Evolutionary conservation across 2,797 vertebrate genomes (phyloP).

Genomic region (Danio jaintianensis): DNA sequence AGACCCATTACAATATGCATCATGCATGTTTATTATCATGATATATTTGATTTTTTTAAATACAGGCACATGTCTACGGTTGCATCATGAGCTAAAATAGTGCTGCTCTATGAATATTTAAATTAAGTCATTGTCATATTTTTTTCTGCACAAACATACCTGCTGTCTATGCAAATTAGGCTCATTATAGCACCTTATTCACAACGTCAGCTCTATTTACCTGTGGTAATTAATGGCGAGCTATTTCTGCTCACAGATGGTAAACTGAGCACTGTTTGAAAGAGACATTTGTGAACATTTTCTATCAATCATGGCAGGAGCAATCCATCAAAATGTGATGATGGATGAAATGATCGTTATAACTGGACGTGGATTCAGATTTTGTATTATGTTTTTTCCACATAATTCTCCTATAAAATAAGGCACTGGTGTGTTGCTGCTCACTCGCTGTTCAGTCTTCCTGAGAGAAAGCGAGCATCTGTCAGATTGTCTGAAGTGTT

Average conservation of each 20-base stretch:
- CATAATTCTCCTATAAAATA: background rate
- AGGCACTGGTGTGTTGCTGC: slow-evolving; percentile 11
- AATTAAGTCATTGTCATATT: slow-evolving; percentile 7
- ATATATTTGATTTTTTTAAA: too few species aligned
- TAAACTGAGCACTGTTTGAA: slow-evolving; percentile 1
- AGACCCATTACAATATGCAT: too few species aligned
- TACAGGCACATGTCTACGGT: too few species aligned
- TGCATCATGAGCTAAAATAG: background rate
- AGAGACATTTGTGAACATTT: slow-evolving; percentile 11
- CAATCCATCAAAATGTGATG: slow-evolving; percentile 21
- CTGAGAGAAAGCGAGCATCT: slow-evolving; percentile 42
- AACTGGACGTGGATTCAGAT: background rate
- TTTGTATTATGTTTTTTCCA: background rate
- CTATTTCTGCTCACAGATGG: background rate
- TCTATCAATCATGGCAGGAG: slow-evolving; percentile 5
- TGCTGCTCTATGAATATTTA: slow-evolving; percentile 11
- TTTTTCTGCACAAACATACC: slow-evolving; percentile 16
- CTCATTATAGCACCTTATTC: background rate
- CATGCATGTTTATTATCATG: too few species aligned
- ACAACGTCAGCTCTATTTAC: slow-evolving; percentile 10
- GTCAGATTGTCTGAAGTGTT: slow-evolving; percentile 36
- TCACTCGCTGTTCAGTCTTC: slow-evolving; percentile 16
- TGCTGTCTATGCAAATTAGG: slow-evolving; percentile 14
- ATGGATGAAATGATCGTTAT: slow-evolving; percentile 5
- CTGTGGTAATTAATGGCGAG: slow-evolving; percentile 4